These are phyloP conservation scores for Neoniphon sammara DNA, from an alignment of 2,797 vertebrate genomes.

Conservation along the genomic window DNA sequence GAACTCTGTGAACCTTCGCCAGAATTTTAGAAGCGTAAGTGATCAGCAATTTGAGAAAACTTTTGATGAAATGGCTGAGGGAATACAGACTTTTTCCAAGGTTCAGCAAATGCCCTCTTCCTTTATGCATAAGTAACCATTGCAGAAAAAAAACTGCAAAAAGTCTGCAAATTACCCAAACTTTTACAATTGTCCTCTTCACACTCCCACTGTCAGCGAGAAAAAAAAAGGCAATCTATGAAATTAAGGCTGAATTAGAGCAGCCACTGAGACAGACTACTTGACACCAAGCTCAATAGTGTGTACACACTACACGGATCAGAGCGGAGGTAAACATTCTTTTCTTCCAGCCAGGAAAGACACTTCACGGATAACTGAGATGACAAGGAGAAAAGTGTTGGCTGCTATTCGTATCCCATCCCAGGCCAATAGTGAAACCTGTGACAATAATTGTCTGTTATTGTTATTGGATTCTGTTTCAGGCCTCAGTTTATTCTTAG, in stretches of 20 bases:
- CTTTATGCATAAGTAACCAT: constrained; percentile 3
- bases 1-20: neutral
- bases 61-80: constrained; percentile 5
- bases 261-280: constrained; percentile 35
- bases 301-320: constrained; percentile 64
- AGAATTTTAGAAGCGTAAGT: neutral
- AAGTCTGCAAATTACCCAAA: constrained; percentile 22
- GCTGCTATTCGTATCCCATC: constrained; percentile 8
- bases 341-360: constrained; percentile 13
- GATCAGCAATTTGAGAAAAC: constrained; percentile 27
- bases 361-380: neutral
- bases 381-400: neutral
- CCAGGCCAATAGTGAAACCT: constrained; percentile 24
- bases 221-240: constrained; percentile 30
- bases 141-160: constrained; percentile 12
- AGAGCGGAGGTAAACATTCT: constrained; percentile 65
- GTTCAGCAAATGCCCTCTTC: neutral
- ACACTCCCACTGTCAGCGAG: constrained; percentile 33
- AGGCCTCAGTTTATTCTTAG: constrained; percentile 34
- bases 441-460: constrained; percentile 54
- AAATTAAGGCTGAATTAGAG: constrained; percentile 64
- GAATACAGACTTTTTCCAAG: neutral
- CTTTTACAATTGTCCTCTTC: constrained; percentile 31
- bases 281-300: constrained; percentile 43
- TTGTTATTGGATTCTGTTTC: constrained; percentile 44